phyloP scores from a whole-genome alignment of 2,888 invertebrate genomes.

The Halictus ligatus region DNA sequence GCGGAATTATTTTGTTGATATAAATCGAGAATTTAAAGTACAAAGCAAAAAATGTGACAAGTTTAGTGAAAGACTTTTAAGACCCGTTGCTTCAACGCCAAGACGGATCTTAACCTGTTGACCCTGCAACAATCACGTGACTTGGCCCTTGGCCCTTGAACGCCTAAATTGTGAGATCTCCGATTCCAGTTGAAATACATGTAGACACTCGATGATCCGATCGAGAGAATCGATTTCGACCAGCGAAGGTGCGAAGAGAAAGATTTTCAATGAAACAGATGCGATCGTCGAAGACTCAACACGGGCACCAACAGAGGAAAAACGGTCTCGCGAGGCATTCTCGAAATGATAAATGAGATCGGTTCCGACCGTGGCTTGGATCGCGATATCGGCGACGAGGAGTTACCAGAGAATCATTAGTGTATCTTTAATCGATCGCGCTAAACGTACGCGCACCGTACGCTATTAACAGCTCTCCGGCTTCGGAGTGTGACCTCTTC shows the following conservation, averaged over 20 bases:
- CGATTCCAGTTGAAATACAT: not conserved
- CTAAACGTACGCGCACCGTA: constrained; percentile 71
- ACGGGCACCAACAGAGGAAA: not conserved
- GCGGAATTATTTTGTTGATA: no score
- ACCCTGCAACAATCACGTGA: no score
- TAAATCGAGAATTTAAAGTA: no score
- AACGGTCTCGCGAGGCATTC: constrained; percentile 12
- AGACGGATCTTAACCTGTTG: no score
- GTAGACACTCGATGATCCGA: not conserved
- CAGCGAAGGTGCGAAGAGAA: not conserved
- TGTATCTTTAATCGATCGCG: constrained; percentile 72
- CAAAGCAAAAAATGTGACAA: no score
- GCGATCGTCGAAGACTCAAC: not conserved
- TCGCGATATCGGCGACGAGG: constrained; percentile 45
- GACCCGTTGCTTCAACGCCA: no score
- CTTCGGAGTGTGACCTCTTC: constrained; percentile 73
- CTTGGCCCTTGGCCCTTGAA: not conserved
- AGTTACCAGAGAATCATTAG: constrained; percentile 69
- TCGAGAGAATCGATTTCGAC: not conserved
- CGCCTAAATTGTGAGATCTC: not conserved
- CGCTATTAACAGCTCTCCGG: constrained; percentile 70
- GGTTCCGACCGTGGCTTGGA: constrained; percentile 24
- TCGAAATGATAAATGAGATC: constrained; percentile 66
- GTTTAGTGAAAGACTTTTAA: no score
- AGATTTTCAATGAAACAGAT: not conserved